Evolutionary conservation across 2,113 vertebrate genomes (phyloP).

Genomic region (Pygoscelis antarcticus): DNA sequence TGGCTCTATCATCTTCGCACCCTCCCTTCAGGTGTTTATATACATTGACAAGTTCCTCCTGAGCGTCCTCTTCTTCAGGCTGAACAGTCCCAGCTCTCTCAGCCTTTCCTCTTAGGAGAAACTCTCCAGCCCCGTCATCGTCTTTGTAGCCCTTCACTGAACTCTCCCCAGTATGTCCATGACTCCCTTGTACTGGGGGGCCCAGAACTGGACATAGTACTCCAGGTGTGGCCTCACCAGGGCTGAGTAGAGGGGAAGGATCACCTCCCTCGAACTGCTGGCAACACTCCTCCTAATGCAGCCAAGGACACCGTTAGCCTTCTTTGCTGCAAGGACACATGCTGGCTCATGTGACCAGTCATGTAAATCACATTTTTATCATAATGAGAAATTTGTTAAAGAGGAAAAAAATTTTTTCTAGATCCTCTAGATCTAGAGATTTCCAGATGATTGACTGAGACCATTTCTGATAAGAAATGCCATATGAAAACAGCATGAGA

Average conservation of each 20-base stretch:
- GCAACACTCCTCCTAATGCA: neutral
- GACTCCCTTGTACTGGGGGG: neutral
- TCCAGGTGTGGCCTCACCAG: neutral
- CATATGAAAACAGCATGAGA: neutral
- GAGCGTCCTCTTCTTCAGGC: neutral
- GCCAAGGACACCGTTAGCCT: neutral
- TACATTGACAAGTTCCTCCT: neutral
- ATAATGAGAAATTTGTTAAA: neutral
- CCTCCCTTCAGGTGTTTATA: neutral
- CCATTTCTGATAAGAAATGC: neutral
- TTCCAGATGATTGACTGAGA: neutral
- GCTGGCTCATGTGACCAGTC: neutral
- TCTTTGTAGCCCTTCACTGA: neutral
- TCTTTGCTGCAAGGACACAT: neutral
- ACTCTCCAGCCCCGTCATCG: neutral
- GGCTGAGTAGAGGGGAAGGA: accelerated
- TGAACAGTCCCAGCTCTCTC: neutral
- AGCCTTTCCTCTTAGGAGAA: neutral
- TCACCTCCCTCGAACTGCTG: neutral
- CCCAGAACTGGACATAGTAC: neutral
- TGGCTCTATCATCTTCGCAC: neutral
- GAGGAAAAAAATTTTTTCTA: neutral
- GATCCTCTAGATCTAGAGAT: neutral
- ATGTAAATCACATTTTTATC: neutral
- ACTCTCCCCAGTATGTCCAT: no score